phyloP scores from a whole-genome alignment of 2,888 invertebrate species.

The Mesorhabditis spiculigera region DNA sequence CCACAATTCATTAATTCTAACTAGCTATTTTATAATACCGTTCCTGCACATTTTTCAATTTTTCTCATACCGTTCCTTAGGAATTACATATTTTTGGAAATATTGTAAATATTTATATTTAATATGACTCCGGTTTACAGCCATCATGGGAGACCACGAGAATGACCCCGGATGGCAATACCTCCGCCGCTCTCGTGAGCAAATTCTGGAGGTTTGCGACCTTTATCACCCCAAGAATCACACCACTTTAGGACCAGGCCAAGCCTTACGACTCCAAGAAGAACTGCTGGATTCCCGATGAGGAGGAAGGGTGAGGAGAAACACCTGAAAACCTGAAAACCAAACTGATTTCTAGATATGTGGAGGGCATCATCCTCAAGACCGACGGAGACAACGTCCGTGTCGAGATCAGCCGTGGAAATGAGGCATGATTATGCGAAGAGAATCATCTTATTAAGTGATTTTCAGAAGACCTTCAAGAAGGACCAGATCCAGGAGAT shows the following conservation, averaged over 20 bases:
- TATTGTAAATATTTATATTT: too few species aligned
- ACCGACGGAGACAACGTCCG: constrained; percentile 86
- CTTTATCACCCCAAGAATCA: not conserved
- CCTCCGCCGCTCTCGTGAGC: constrained; percentile 51
- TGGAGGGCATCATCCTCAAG: constrained; percentile 88
- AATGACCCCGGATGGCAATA: constrained; percentile 51
- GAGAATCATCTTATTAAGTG: not conserved
- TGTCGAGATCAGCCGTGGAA: constrained; percentile 81
- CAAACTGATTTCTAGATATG: constrained; percentile 64
- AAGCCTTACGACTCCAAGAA: constrained; percentile 50
- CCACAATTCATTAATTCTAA: too few species aligned
- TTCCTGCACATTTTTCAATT: too few species aligned
- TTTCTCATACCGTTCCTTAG: too few species aligned
- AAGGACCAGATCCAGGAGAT: constrained; percentile 88
- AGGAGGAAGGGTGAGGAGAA: constrained; percentile 67
- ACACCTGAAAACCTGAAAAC: not conserved
- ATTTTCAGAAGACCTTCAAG: constrained; percentile 71
- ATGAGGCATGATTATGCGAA: constrained; percentile 64
- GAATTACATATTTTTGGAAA: too few species aligned
- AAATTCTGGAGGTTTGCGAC: constrained; percentile 45
- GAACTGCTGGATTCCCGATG: constrained; percentile 50
- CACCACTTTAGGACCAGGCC: constrained; percentile 39
- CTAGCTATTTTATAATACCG: too few species aligned
- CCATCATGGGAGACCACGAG: constrained; percentile 23
- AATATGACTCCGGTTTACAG: too few species aligned